Evolutionary conservation across 2,797 vertebrate species (phyloP).

Genomic region (Myotis pilosus): DNA sequence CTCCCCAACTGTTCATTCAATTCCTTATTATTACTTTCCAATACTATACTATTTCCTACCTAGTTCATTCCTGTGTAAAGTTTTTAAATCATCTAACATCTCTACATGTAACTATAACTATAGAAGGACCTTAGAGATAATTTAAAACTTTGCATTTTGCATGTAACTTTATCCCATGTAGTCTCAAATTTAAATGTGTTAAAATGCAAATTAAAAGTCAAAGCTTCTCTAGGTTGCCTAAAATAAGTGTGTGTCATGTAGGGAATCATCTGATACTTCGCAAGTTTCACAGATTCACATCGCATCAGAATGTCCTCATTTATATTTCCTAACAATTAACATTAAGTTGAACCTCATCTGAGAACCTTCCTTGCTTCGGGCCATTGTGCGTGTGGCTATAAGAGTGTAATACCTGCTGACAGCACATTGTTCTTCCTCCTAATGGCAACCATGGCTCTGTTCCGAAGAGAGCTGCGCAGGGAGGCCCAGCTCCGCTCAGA

Average conservation of each 20-base stretch:
- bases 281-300: slow-evolving; percentile 48
- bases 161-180: background rate
- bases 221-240: background rate
- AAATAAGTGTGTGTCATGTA: background rate
- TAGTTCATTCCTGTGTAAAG: background rate
- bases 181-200: slow-evolving; percentile 40
- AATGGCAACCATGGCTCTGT: slow-evolving; percentile 31
- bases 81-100: background rate
- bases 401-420: slow-evolving; percentile 32
- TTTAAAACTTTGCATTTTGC: background rate
- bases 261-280: background rate
- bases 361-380: slow-evolving; percentile 41
- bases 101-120: background rate
- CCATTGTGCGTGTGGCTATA: slow-evolving; percentile 2
- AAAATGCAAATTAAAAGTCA: slow-evolving; percentile 33
- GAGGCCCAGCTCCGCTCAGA: slow-evolving; percentile 52
- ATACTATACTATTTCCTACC: background rate
- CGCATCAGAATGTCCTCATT: slow-evolving; percentile 35
- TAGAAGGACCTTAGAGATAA: background rate
- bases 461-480: slow-evolving; percentile 29
- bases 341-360: slow-evolving; percentile 57
- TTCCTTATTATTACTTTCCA: background rate
- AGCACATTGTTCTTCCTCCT: background rate
- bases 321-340: slow-evolving; percentile 25
- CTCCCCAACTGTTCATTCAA: background rate